These are phyloP conservation scores for Criorhina ranunculi DNA, from an alignment of 2,888 invertebrate genomes.

Conservation along the genomic window DNA sequence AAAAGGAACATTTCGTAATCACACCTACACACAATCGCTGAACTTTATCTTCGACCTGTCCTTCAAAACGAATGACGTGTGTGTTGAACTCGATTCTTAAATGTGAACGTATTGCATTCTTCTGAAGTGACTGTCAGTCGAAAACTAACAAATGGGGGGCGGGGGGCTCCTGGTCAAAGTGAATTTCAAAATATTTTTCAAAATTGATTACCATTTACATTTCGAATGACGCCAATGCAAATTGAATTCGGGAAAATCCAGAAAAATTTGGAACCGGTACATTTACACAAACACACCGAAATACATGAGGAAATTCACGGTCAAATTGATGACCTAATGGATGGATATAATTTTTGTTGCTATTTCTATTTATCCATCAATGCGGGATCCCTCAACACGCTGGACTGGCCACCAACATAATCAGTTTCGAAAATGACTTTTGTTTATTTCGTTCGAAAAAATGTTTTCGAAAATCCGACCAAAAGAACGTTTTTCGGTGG, in stretches of 20 bases:
- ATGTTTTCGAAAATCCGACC: slow-evolving; percentile 25
- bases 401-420: slow-evolving; percentile 20
- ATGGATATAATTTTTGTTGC: slow-evolving; percentile 62
- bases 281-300: background rate
- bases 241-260: slow-evolving; percentile 11
- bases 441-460: slow-evolving; percentile 41
- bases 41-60: slow-evolving; percentile 56
- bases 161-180: too few species aligned
- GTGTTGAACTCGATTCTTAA: slow-evolving; percentile 6
- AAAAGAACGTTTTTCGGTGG: background rate
- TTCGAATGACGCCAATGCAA: slow-evolving; percentile 7
- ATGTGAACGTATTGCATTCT: slow-evolving; percentile 46
- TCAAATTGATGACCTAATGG: slow-evolving; percentile 61
- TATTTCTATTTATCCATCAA: slow-evolving; percentile 63
- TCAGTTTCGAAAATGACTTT: slow-evolving; percentile 37
- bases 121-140: slow-evolving; percentile 35
- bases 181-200: slow-evolving; percentile 4
- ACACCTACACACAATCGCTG: background rate
- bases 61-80: slow-evolving; percentile 26
- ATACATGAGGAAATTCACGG: slow-evolving; percentile 50
- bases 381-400: slow-evolving; percentile 39
- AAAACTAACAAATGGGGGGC: slow-evolving; percentile 11
- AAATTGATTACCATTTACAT: slow-evolving; percentile 1
- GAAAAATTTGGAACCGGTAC: slow-evolving; percentile 31
- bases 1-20: slow-evolving; percentile 15